A percentile compares a stretch with the other conserved stretches of the same genome.
These are phyloP conservation scores for Siniperca undulata DNA, from an alignment of 2,797 vertebrate species.

Conservation along the genomic window DNA sequence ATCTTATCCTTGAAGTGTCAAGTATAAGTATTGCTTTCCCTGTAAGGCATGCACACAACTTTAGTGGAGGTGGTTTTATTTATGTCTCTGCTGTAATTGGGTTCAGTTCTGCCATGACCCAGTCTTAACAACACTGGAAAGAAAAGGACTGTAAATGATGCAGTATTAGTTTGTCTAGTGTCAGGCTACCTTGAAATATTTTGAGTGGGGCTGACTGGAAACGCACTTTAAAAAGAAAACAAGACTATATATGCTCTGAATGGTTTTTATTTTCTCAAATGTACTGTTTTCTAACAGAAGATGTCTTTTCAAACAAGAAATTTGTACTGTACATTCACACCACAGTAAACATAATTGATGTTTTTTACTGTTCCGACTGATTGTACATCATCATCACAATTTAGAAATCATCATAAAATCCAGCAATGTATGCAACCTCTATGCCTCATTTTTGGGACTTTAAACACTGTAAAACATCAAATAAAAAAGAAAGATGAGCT, in stretches of 20 bases:
- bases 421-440: background rate
- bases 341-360: background rate
- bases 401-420: background rate
- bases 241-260: background rate
- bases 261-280: background rate
- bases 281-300: background rate
- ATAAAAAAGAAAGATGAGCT: background rate
- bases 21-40: background rate
- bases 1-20: conserved; percentile 56
- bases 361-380: background rate
- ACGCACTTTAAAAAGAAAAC: background rate
- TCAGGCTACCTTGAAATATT: background rate
- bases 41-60: conserved; percentile 9
- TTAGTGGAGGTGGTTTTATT: conserved; percentile 50
- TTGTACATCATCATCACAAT: background rate
- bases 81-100: conserved; percentile 55
- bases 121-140: conserved; percentile 25
- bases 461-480: background rate
- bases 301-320: background rate
- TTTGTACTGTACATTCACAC: background rate
- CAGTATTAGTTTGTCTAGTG: conserved; percentile 26
- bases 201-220: background rate
- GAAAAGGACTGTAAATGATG: conserved; percentile 22
- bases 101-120: conserved; percentile 40
- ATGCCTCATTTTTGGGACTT: background rate